These are phyloP conservation scores for Mesoclemmys tuberculata DNA, from an alignment of 2,113 vertebrate species.

Conservation along the genomic window DNA sequence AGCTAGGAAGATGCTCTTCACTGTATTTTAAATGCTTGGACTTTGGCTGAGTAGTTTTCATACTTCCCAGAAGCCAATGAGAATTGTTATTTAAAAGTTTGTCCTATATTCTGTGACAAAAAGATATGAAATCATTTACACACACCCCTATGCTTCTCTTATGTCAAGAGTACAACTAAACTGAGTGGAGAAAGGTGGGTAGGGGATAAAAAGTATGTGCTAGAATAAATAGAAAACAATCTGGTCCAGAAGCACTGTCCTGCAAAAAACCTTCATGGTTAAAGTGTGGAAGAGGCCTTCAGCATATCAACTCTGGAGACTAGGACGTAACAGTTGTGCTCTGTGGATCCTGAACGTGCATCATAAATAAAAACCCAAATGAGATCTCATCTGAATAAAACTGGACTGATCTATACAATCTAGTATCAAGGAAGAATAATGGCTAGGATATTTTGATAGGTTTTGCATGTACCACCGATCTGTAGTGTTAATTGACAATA, in stretches of 20 bases:
- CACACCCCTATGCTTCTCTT: background rate
- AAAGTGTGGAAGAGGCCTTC: background rate
- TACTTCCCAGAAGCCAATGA: constrained; percentile 11
- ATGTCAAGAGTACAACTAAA: background rate
- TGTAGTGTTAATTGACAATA: background rate
- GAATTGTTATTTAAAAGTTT: constrained; percentile 22
- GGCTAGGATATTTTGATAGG: background rate
- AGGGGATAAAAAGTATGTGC: background rate
- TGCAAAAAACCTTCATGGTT: background rate
- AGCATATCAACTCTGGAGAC: background rate
- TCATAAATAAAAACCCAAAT: background rate
- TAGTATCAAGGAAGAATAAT: background rate
- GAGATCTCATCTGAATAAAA: background rate
- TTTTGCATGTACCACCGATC: background rate
- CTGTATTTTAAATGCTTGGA: constrained; percentile 3
- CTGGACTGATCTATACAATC: background rate
- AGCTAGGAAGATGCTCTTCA: background rate
- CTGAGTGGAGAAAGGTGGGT: background rate
- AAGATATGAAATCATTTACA: constrained; percentile 1
- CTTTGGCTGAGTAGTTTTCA: constrained; percentile 29
- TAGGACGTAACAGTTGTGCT: background rate
- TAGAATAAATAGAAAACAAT: background rate
- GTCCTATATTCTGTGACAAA: constrained; percentile 13
- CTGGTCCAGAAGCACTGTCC: background rate
- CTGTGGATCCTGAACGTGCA: background rate